Evolutionary conservation across 37 sponge, comb jelly and placozoan species (phyloP).

Genomic region (Amphimedon queenslandica): DNA sequence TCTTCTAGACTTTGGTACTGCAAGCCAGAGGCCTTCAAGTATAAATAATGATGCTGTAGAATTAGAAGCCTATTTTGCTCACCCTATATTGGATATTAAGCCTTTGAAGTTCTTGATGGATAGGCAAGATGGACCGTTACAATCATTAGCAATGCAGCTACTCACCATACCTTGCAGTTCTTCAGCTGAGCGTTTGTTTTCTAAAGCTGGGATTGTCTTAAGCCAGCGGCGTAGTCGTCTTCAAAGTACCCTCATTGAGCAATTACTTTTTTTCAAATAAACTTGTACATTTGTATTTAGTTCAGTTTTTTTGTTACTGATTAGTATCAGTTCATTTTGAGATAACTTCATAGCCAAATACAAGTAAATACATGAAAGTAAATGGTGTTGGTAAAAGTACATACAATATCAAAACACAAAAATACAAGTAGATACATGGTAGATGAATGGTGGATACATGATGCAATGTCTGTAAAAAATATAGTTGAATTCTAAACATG

Average conservation of each 20-base stretch:
- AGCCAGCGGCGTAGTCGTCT: background rate
- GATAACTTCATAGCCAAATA: too few relatives aligned
- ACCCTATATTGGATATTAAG: background rate
- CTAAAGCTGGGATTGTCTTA: conserved; percentile 6
- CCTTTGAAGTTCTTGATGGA: background rate
- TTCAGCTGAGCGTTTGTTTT: conserved; percentile 5
- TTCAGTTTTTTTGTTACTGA: too few relatives aligned
- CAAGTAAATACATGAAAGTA: too few relatives aligned
- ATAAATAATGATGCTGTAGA: background rate
- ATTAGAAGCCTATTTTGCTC: conserved; percentile 2
- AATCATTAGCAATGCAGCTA: background rate
- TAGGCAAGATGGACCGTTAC: background rate
- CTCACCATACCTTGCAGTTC: conserved; percentile 5
- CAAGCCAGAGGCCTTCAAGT: background rate
- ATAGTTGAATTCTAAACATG: too few relatives aligned
- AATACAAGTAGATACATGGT: too few relatives aligned
- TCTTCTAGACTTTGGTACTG: background rate
- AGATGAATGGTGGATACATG: too few relatives aligned
- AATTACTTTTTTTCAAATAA: conserved; percentile 3
- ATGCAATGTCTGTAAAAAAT: too few relatives aligned
- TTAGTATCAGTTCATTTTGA: too few relatives aligned
- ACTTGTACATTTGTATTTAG: too few relatives aligned
- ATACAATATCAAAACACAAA: too few relatives aligned
- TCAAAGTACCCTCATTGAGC: background rate
- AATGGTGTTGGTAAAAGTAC: too few relatives aligned